phyloP scores from a whole-genome alignment of 2,888 invertebrate species.

The Trileptium ribeirensis region DNA sequence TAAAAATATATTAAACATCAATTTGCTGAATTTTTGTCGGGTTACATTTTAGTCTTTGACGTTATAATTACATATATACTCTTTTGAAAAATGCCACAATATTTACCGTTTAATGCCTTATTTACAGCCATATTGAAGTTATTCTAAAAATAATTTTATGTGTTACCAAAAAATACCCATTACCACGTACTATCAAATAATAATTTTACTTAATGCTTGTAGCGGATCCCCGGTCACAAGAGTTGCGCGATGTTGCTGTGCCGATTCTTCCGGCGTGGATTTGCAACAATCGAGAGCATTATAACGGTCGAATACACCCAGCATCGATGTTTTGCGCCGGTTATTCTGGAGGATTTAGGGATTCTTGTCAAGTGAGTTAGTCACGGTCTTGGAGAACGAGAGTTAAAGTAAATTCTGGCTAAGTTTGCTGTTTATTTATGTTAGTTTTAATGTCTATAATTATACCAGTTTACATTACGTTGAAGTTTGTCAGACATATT shows the following conservation, averaged over 20 bases:
- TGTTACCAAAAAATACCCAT: background rate
- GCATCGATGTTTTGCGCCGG: slow-evolving; percentile 48
- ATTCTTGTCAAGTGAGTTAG: slow-evolving; percentile 45
- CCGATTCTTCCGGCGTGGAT: background rate
- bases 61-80: too few relatives aligned
- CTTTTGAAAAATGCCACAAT: too few relatives aligned
- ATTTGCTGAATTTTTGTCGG: too few relatives aligned
- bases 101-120: too few relatives aligned
- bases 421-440: too few relatives aligned
- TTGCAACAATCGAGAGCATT: slow-evolving; percentile 25
- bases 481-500: too few relatives aligned
- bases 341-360: slow-evolving; percentile 41
- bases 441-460: too few relatives aligned
- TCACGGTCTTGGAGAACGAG: too few relatives aligned
- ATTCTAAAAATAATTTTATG: background rate
- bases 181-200: background rate
- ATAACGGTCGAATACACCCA: slow-evolving; percentile 40
- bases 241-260: background rate
- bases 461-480: too few relatives aligned
- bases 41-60: too few relatives aligned
- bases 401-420: too few relatives aligned
- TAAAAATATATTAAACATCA: too few relatives aligned
- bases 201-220: background rate
- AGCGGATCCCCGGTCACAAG: background rate
- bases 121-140: background rate